These are phyloP conservation scores for Electrona antarctica DNA, from an alignment of 2,113 vertebrate species.

Conservation along the genomic window DNA sequence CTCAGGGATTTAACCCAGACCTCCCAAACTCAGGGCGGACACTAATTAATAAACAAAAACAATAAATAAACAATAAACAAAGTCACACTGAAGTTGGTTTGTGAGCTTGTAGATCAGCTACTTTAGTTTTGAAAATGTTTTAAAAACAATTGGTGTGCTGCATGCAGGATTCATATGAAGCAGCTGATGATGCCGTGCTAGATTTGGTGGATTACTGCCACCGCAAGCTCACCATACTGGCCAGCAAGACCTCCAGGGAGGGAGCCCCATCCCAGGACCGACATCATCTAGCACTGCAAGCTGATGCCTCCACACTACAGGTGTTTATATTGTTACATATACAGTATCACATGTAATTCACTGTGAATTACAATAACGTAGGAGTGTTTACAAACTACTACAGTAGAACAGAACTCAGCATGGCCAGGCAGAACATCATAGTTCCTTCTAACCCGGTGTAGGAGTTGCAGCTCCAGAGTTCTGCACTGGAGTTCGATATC, in stretches of 20 bases:
- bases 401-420: too few relatives aligned
- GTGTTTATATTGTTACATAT: constrained; percentile 32
- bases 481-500: constrained; percentile 89
- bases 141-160: not conserved
- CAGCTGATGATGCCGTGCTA: constrained; percentile 85
- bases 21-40: too few relatives aligned
- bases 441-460: constrained; percentile 46
- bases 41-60: too few relatives aligned
- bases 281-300: constrained; percentile 24
- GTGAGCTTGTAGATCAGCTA: too few relatives aligned
- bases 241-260: constrained; percentile 59
- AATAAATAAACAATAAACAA: too few relatives aligned
- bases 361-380: too few relatives aligned
- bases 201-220: constrained; percentile 96
- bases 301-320: constrained; percentile 70
- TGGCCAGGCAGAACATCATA: too few relatives aligned
- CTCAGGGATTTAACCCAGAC: too few relatives aligned
- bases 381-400: too few relatives aligned
- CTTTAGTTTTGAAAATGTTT: too few relatives aligned
- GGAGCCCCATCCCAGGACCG: constrained; percentile 5
- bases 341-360: too few relatives aligned
- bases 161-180: constrained; percentile 88
- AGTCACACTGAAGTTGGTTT: too few relatives aligned
- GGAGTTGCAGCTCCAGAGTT: constrained; percentile 86
- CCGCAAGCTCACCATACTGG: constrained; percentile 88